phyloP scores from a whole-genome alignment of 2,888 invertebrate genomes.

The Aphodius granarius region DNA sequence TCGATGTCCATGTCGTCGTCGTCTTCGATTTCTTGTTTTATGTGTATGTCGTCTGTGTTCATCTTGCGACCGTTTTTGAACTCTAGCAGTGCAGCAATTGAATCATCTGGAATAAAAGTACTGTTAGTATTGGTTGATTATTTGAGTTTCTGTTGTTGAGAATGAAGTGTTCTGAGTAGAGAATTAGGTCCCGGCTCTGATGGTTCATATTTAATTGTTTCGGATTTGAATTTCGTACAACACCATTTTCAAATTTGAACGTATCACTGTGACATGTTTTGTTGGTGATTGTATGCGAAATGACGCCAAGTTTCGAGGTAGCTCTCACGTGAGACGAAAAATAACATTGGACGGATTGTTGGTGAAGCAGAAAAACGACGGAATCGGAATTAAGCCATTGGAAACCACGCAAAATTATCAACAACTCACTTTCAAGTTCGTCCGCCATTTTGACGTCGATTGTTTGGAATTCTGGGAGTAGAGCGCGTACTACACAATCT shows the following conservation, averaged over 20 bases:
- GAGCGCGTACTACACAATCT: slow-evolving; percentile 37
- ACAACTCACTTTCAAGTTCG: slow-evolving; percentile 75
- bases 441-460: slow-evolving; percentile 77
- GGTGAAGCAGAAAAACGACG: not conserved
- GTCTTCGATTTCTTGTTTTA: slow-evolving; percentile 64
- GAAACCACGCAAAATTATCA: slow-evolving; percentile 23
- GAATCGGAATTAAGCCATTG: not conserved
- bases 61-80: slow-evolving; percentile 60
- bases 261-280: slow-evolving; percentile 36
- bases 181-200: not conserved
- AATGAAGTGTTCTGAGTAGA: not conserved
- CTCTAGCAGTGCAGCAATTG: slow-evolving; percentile 58
- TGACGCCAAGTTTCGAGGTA: not conserved
- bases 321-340: not conserved
- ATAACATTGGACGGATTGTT: not conserved
- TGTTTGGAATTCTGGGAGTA: slow-evolving; percentile 46
- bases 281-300: slow-evolving; percentile 1
- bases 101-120: slow-evolving; percentile 54
- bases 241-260: slow-evolving; percentile 53
- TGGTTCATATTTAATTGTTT: slow-evolving; percentile 8
- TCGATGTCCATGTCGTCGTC: slow-evolving; percentile 58
- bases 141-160: not conserved
- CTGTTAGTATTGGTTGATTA: slow-evolving; percentile 18
- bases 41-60: slow-evolving; percentile 42
- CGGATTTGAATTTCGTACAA: slow-evolving; percentile 51